These are phyloP conservation scores for Petromus typicus DNA, from an alignment of 2,113 vertebrate species.

Conservation along the genomic window DNA sequence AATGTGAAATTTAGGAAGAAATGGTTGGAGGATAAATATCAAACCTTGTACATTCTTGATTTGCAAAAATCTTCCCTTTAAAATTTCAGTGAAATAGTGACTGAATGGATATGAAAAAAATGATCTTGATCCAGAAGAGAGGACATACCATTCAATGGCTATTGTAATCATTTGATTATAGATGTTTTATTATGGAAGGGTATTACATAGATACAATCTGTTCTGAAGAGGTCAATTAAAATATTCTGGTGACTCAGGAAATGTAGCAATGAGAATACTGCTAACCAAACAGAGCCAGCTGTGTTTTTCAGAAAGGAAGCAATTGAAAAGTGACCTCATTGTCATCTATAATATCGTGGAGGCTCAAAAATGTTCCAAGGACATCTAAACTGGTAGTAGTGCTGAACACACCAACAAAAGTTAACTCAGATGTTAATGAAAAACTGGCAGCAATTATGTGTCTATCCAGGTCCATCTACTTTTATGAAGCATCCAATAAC, in stretches of 20 bases:
- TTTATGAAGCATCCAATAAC: not conserved
- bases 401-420: not conserved
- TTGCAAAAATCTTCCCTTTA: conserved; percentile 40
- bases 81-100: conserved; percentile 12
- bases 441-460: not conserved
- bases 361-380: conserved; percentile 53
- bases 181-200: conserved; percentile 49
- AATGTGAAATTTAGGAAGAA: not conserved
- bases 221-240: conserved; percentile 57
- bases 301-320: conserved; percentile 64
- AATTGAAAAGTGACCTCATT: conserved; percentile 68
- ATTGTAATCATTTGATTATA: conserved; percentile 54
- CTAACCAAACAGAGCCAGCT: conserved; percentile 67
- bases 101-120: conserved; percentile 16
- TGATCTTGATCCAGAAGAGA: not conserved
- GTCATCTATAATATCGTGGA: conserved; percentile 33
- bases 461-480: not conserved
- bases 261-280: conserved; percentile 24
- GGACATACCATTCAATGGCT: not conserved
- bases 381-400: conserved; percentile 33
- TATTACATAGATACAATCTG: conserved; percentile 39
- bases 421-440: not conserved
- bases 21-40: not conserved
- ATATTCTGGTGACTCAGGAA: conserved; percentile 56
- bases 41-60: not conserved